These are phyloP conservation scores for Chrysopa pallens DNA, from an alignment of 1,140 invertebrate genomes.

Conservation along the genomic window DNA sequence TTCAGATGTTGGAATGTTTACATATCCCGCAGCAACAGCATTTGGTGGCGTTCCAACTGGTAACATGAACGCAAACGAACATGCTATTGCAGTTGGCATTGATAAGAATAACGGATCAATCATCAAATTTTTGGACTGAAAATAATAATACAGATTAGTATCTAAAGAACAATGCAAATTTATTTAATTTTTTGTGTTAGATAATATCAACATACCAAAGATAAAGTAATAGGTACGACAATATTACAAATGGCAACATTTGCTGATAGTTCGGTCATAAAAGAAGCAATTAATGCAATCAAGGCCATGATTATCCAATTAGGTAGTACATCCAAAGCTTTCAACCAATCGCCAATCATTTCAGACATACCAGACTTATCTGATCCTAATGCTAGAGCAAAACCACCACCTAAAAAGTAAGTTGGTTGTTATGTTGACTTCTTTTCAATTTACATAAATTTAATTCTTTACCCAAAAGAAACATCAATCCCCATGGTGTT, in stretches of 20 bases:
- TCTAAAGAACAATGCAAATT: conserved; percentile 4
- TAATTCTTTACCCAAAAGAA: conserved; percentile 39
- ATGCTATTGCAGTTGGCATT: conserved; percentile 61
- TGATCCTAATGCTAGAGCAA: conserved; percentile 70
- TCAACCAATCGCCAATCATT: conserved; percentile 47
- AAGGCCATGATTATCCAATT: conserved; percentile 34
- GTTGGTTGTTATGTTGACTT: no score
- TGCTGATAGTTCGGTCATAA: conserved; percentile 65
- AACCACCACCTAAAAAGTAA: conserved; percentile 47
- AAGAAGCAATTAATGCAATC: conserved; percentile 29
- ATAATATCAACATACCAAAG: conserved; percentile 37
- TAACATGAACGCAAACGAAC: conserved; percentile 55
- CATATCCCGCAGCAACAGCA: conserved; percentile 74
- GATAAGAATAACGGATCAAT: conserved; percentile 76
- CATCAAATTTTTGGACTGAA: conserved; percentile 36
- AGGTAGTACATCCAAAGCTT: conserved; percentile 30
- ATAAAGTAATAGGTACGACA: conserved; percentile 58
- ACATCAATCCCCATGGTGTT: conserved; percentile 59
- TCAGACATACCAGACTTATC: conserved; percentile 55
- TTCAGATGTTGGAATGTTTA: conserved; percentile 54
- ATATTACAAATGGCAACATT: conserved; percentile 77
- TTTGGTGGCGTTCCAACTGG: conserved; percentile 83
- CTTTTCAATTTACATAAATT: neutral
- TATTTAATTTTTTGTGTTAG: neutral
- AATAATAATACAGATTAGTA: conserved; percentile 11